Evolutionary conservation across 2,888 invertebrate species (phyloP).

Genomic region (Epiblema foenella): DNA sequence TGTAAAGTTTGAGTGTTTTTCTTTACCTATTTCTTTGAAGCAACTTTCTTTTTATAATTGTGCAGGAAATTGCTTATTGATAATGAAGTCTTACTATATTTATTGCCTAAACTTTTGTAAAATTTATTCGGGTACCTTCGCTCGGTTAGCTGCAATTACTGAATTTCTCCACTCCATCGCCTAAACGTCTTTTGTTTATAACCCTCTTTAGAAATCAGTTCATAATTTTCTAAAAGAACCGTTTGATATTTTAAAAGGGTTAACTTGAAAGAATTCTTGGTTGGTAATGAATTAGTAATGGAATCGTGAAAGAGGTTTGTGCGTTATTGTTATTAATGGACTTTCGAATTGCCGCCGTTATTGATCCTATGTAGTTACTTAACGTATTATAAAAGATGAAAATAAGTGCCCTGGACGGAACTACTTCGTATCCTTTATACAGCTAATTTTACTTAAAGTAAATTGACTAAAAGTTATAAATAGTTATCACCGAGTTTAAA

Average conservation of each 20-base stretch:
- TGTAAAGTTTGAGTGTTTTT: too few relatives aligned
- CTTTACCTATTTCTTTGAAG: not conserved
- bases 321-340: not conserved
- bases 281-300: conserved; percentile 9
- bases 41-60: not conserved
- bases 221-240: not conserved
- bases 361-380: too few relatives aligned
- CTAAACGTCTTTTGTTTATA: conserved; percentile 25
- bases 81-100: not conserved
- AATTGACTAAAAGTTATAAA: too few relatives aligned
- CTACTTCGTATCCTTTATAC: too few relatives aligned
- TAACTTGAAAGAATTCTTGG: conserved; percentile 10
- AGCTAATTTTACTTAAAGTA: too few relatives aligned
- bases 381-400: too few relatives aligned
- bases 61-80: not conserved
- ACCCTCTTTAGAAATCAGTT: conserved; percentile 6
- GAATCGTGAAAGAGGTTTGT: not conserved
- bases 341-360: not conserved
- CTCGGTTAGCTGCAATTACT: conserved; percentile 17
- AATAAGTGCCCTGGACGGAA: too few relatives aligned
- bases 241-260: conserved; percentile 20
- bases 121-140: not conserved
- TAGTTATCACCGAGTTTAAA: too few relatives aligned
- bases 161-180: conserved; percentile 19
- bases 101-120: not conserved